Base-by-base conservation (phyloP, 2,113 vertebrate genomes). In the Tragelaphus strepsiceros region DNA sequence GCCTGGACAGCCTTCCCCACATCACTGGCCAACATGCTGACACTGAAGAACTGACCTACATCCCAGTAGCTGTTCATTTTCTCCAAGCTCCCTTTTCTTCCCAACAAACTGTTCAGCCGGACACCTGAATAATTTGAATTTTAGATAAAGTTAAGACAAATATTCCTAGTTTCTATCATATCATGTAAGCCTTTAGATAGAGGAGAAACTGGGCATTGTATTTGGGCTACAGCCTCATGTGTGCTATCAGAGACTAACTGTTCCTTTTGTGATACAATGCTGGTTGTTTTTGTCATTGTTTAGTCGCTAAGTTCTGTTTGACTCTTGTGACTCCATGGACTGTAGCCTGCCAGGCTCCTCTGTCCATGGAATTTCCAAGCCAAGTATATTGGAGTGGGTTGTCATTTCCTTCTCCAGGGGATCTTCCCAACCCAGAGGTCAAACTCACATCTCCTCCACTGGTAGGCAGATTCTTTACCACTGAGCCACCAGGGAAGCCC, bases 1-100 rank as follows among this genome's bases (percentile, higher is more conserved):
- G 99, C 99, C 97, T 99, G 99, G 6, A 99, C 99, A 2, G 99
- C 99, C 99, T 99, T 99, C 39, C 99, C 99, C 95, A 99, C 98
- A 97, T 99, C 99, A 78, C 90, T 99, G 81, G 99, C 99, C 94
- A 99, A 98, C 99, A 99, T 99, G 99, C 99, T 99, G 90, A 99
- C 99, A 0, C 98, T 99, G 98, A 99, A 99, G 98, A 99, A 99
- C 98, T 99, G 99, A 88, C 99, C 99, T 61, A 99, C 99, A 19
- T 99, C 99, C 99, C 99, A 99, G 99, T 99, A 99, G 98, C 99
- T 99, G 97, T 99, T 99, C 99, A 99, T 99, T 98, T 99, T 99
- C 98, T 99, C 99, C 98, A 99, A 98, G 95, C 99, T 99, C 87
- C 99, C 99, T 99, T 99, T 99, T 89, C 99, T 99, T 95, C 99